Evolutionary conservation across 1,140 invertebrate species (phyloP), one percentile per base, ranked within the genome.

Genomic region (Littorina saxatilis): DNA sequence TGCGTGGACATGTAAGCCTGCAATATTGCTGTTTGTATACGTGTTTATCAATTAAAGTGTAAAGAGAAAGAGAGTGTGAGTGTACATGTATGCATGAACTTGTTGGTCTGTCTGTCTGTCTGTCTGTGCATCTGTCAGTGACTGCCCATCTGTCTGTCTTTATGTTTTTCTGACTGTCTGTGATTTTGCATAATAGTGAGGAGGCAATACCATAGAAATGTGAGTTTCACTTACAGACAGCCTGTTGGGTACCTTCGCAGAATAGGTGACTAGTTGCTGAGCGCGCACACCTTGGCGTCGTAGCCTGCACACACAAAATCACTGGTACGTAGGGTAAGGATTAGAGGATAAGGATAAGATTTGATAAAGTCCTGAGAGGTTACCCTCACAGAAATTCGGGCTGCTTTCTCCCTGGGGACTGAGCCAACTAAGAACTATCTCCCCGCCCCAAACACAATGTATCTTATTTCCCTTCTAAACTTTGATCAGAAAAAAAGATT

Each of bases 171-270:
- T 66, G 20, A 32, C 3, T 66, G 61, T 66, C 27, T 39, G 66
- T 68, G 35, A 39, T 3, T 40, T 32, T 40, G 35, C 35, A 35
- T 68, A 17, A 20, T 11, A 39, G n/a, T n/a, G n/a, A n/a, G n/a
- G n/a, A n/a, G n/a, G n/a, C n/a, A n/a, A n/a, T n/a, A n/a, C n/a
- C n/a, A n/a, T n/a, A n/a, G n/a, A n/a, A n/a, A n/a, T n/a, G n/a
- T n/a, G n/a, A n/a, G n/a, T n/a, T n/a, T n/a, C 35, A 81, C 74
- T 83, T 47, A 83, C 82, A 3, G 66, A 47, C 5, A 83, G 29
- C 11, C 82, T 52, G 29, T 79, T 61, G 32, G 82, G 82, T n/a
- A 83, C 27, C 27, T 83, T 83, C 23, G 82, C 82, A 3, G 82
- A 73, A 29, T 83, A 83, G 23, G 47, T 68, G 29, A 79, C 70